Percentiles rank a stretch among this genome's conserved stretches.
These are phyloP conservation scores for Drosophila orena DNA, from an alignment of 1,140 invertebrate species.

Conservation along the genomic window DNA sequence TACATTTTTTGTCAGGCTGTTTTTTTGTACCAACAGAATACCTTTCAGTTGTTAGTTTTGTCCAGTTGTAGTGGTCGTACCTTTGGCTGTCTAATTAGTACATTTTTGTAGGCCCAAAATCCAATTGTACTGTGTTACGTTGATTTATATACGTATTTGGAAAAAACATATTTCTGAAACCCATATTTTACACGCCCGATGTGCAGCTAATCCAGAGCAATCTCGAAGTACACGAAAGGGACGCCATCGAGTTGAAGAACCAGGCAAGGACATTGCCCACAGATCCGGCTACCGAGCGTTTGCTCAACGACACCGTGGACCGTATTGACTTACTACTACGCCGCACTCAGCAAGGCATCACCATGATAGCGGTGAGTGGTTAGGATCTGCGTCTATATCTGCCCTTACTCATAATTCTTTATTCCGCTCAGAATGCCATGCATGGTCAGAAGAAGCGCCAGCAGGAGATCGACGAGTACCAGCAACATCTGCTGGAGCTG, in stretches of 20 bases:
- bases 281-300: constrained; percentile 72
- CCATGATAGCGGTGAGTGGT: constrained; percentile 78
- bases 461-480: constrained; percentile 87
- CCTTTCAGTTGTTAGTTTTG: constrained; percentile 30
- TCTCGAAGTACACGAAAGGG: constrained; percentile 76
- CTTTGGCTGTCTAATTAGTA: constrained; percentile 32
- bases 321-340: constrained; percentile 76
- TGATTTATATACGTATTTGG: not conserved
- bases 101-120: constrained; percentile 29
- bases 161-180: constrained; percentile 19
- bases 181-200: constrained; percentile 15
- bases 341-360: constrained; percentile 80
- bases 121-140: not conserved
- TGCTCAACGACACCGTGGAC: constrained; percentile 76
- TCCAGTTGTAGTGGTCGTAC: constrained; percentile 47
- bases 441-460: constrained; percentile 86
- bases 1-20: constrained; percentile 42
- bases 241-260: constrained; percentile 66
- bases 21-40: constrained; percentile 26
- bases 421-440: constrained; percentile 85
- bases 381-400: not conserved
- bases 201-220: constrained; percentile 81
- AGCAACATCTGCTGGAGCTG: constrained; percentile 87
- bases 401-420: not conserved
- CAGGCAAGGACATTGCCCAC: constrained; percentile 67